These are phyloP conservation scores for Sinella curviseta DNA, from an alignment of 1,140 invertebrate genomes.

Conservation along the genomic window DNA sequence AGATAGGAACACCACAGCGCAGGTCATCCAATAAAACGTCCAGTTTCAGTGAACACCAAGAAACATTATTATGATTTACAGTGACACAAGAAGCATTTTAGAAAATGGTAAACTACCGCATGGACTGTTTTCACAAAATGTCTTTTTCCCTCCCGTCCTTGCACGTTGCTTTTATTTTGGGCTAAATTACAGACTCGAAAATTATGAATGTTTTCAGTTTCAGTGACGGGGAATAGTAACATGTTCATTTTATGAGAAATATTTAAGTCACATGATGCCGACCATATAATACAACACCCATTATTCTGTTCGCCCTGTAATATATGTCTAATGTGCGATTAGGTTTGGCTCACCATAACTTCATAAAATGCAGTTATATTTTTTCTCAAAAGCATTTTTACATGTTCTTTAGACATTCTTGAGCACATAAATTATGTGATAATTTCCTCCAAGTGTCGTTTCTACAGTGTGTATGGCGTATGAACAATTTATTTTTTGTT, in stretches of 20 bases:
- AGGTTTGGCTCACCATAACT: no score
- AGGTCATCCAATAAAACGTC: not conserved
- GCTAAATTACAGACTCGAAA: not conserved
- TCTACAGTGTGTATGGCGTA: not conserved
- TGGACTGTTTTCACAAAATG: no score
- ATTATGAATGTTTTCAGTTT: not conserved
- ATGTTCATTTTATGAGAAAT: not conserved
- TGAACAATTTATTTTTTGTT: not conserved
- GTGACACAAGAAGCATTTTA: constrained; percentile 2
- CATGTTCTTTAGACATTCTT: no score
- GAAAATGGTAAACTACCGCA: not conserved
- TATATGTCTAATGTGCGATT: no score
- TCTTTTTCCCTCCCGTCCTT: not conserved
- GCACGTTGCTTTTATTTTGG: not conserved
- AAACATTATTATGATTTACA: constrained; percentile 16
- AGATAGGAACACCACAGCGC: no score
- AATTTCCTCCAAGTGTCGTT: not conserved
- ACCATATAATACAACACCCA: no score
- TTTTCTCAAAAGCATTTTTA: no score
- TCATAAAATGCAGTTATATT: no score
- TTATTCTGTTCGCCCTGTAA: no score
- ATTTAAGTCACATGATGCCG: not conserved
- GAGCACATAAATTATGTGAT: no score
- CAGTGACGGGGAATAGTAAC: not conserved
- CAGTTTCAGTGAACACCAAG: not conserved